Base-by-base conservation (phyloP, 2,113 vertebrate genomes). In the Hyperopisus bebe region DNA sequence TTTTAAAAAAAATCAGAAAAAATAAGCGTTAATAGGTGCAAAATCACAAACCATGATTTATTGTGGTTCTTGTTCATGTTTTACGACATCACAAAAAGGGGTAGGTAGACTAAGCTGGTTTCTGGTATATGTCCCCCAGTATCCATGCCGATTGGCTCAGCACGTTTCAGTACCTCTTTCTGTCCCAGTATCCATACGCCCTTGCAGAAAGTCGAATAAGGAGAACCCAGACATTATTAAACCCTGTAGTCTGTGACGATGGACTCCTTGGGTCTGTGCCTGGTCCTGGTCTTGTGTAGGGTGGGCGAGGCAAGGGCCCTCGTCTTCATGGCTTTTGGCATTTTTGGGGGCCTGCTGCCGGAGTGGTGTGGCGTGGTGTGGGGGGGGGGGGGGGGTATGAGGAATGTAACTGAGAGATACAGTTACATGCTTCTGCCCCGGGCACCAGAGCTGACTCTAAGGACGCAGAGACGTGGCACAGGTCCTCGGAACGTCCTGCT, bases 391-490 rank as follows among this genome's bases (percentile, higher is more conserved):
- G 1, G 31, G 31, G 2, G 31, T 21, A 13, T 88, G 74, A 24
- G 77, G 51, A 89, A 53, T 83, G 77, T 44, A 58, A 55, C 88
- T n/a, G 48, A 84, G n/a, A 27, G 44, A 44, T 84, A 51, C 17
- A 53, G 47, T 82, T 84, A 89, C 91, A 90, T 83, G 89, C 90
- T 91, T 90, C 89, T 92, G 47, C 88, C 55, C 70, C 92, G 74
- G 85, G 51, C 88, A 89, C 55, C 2, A 19, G 35, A 21, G 31
- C 47, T 80, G 89, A 58, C 84, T 42, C 88, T 90, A 42, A 62
- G 66, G 70, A 80, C 66, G 51, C 35, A 3, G 48, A 53, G 77
- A 48, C n/a, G 31, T 89, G 74, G 88, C 48, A 77, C 44, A 31
- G 42, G 21, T 24, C 39, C 35, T 62, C 17, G 42, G 82, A 86